Percentiles rank a stretch among this genome's conserved stretches.
These are phyloP conservation scores for Gonocerus acuteangulatus DNA, from an alignment of 2,888 invertebrate genomes.

Conservation along the genomic window DNA sequence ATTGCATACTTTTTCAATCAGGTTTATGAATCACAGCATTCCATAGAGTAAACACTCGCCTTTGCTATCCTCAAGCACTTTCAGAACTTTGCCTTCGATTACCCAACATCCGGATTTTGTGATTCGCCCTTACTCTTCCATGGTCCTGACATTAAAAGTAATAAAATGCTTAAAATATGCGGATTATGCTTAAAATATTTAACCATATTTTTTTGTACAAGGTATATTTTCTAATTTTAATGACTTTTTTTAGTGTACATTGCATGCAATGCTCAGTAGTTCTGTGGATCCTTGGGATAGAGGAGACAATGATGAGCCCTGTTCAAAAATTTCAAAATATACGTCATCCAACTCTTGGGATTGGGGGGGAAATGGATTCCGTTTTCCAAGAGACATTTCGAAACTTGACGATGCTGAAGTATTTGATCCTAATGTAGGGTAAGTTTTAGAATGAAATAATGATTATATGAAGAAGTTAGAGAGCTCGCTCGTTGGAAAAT, in stretches of 20 bases:
- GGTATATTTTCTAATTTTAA: not conserved
- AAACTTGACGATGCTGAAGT: conserved; percentile 32
- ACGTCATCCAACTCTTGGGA: conserved; percentile 34
- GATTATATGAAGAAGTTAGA: not conserved
- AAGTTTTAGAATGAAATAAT: not conserved
- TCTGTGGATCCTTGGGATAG: conserved; percentile 52
- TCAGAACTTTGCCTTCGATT: too few species aligned
- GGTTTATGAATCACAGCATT: too few species aligned
- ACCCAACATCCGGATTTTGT: too few species aligned
- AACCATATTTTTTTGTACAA: too few species aligned
- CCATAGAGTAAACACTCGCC: too few species aligned
- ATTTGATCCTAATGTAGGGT: conserved; percentile 21
- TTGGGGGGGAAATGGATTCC: conserved; percentile 24
- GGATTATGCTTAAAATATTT: too few species aligned
- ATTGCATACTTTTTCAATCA: too few species aligned
- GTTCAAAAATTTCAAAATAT: conserved; percentile 39
- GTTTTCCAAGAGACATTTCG: conserved; percentile 23
- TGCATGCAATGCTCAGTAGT: conserved; percentile 54
- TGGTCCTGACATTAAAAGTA: too few species aligned
- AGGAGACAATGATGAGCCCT: conserved; percentile 52
- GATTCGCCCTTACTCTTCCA: too few species aligned
- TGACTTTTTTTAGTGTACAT: conserved; percentile 43
- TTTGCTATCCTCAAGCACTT: too few species aligned
- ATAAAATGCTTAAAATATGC: too few species aligned
- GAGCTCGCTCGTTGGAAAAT: too few species aligned